These are phyloP conservation scores for Campoletis raptor DNA, from an alignment of 2,888 invertebrate genomes.

Conservation along the genomic window DNA sequence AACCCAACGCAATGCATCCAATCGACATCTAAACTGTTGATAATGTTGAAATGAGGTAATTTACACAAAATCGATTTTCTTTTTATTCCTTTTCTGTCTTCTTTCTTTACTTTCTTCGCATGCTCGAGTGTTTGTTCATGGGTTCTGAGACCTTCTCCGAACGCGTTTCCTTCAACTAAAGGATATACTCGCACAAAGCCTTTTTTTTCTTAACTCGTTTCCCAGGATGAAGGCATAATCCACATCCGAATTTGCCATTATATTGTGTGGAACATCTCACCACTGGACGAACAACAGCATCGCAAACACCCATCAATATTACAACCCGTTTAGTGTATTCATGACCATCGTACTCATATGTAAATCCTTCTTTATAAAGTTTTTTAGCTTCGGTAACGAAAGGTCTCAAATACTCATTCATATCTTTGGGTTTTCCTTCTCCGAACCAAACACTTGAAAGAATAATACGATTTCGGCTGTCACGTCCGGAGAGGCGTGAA, in stretches of 20 bases:
- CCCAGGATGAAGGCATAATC: no score
- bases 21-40: constrained; percentile 32
- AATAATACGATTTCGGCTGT: constrained; percentile 13
- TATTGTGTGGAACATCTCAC: constrained; percentile 11
- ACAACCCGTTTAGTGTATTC: constrained; percentile 3
- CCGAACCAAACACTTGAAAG: constrained; percentile 47
- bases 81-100: constrained; percentile 47
- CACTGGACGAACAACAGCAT: constrained; percentile 19
- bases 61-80: constrained; percentile 29
- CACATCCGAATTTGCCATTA: constrained; percentile 33
- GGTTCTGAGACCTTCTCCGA: no score
- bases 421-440: constrained; percentile 44
- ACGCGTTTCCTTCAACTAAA: constrained; percentile 16
- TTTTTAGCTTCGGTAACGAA: constrained; percentile 26
- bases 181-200: constrained; percentile 48
- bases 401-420: constrained; percentile 48
- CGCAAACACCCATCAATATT: constrained; percentile 8
- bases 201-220: constrained; percentile 16
- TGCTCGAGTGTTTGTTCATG: constrained; percentile 30
- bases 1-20: constrained; percentile 54
- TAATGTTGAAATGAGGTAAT: constrained; percentile 43
- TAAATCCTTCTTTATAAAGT: constrained; percentile 32
- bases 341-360: neutral
- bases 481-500: no score
- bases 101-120: constrained; percentile 21